Evolutionary conservation across 1,140 invertebrate species (phyloP), one percentile per base, ranked within the genome.

Genomic region (Panagrolaimus sp.): DNA sequence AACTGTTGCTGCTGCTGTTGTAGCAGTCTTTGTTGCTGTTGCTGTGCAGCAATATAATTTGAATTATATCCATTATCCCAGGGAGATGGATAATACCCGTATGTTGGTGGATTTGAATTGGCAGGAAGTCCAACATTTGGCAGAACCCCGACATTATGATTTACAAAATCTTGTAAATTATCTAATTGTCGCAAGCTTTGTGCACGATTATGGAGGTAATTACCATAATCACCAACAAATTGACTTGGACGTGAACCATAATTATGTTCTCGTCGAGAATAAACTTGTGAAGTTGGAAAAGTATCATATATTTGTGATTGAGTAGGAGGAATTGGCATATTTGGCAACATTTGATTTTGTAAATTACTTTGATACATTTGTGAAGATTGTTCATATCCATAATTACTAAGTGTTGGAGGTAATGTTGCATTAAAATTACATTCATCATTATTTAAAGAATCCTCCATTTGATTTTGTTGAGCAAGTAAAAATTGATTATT

Each of bases 401-500:
- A 27, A 61, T 42, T 38, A 3, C n/a, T n/a, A n/a, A 43, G 14
- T 62, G 25, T 9, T 63, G 51, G 66, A 9, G 38, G 25, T 20
- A 57, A 57, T 27, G 66, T 8, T 25, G 48, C 65, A n/a, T n/a
- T 27, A 5, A 53, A 14, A 43, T 70, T 66, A 27, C 20, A 42
- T 43, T 57, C 68, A 9, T 62, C 27, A 11, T n/a, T n/a, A n/a
- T 43, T 45, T 42, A 48, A 51, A 27, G 44, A 14, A 16, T 42
- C 43, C 7, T 38, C 31, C 2, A 38, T 4, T 38, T 38, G 31
- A 38, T 38, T 38, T 46, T 53, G 53, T 5, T 74, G 53, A 25
- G 51, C 27, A 20, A 57, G 51, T 27, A 63, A 42, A 70, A 83
- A 82, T 64, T 82, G 79, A 57, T 78, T 70, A 47, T 82, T 82